These are phyloP conservation scores for Chrysomallon squamiferum DNA, from an alignment of 1,140 invertebrate species.

Conservation along the genomic window DNA sequence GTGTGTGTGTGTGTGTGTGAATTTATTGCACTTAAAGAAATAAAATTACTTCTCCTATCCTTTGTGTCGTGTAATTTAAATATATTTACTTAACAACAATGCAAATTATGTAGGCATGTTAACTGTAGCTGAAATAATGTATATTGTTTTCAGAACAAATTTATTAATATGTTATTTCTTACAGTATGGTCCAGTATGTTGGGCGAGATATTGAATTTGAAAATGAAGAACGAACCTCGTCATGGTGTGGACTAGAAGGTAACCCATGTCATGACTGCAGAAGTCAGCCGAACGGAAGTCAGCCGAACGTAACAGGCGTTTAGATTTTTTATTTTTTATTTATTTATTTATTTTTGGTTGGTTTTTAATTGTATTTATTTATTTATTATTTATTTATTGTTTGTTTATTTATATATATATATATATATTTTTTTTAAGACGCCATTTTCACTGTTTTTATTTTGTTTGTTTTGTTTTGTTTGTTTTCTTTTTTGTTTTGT, in stretches of 20 bases:
- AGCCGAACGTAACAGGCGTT: neutral
- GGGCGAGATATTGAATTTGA: constrained; percentile 24
- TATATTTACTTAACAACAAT: too few species aligned
- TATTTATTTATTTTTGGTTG: constrained; percentile 1
- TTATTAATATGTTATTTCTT: too few species aligned
- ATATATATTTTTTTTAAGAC: too few species aligned
- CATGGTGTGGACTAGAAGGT: constrained; percentile 16
- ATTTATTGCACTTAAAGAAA: too few species aligned
- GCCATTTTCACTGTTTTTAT: too few species aligned
- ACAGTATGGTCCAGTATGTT: constrained; percentile 31
- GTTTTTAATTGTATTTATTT: neutral
- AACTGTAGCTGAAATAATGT: too few species aligned
- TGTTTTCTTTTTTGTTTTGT: constrained; percentile 7
- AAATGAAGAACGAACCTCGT: constrained; percentile 11
- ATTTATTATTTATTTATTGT: too few species aligned
- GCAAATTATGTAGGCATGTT: too few species aligned
- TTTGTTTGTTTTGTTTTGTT: neutral
- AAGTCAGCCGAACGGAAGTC: constrained; percentile 2
- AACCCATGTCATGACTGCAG: constrained; percentile 15
- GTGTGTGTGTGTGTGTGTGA: neutral
- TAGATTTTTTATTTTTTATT: neutral
- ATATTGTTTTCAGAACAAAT: too few species aligned
- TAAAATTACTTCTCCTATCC: too few species aligned
- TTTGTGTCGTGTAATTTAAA: too few species aligned
- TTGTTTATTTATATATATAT: too few species aligned